Percentiles rank a stretch among this genome's conserved stretches.
Evolutionary conservation across 2,888 invertebrate genomes (phyloP).

Genomic region (Trachelus troglodyta): DNA sequence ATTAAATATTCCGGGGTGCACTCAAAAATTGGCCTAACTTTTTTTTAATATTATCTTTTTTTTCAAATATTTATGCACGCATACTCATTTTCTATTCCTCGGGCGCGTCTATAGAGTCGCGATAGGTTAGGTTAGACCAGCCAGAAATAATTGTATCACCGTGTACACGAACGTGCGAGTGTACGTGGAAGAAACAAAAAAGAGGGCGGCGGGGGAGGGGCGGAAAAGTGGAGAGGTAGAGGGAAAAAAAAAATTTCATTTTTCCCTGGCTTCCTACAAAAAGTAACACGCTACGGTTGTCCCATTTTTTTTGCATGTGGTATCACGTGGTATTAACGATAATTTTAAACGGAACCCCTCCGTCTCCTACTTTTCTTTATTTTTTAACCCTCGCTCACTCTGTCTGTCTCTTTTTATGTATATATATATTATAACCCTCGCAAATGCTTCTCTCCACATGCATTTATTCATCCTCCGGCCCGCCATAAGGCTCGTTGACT

Average conservation of each 20-base stretch:
- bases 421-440: neutral
- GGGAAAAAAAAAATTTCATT: neutral
- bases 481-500: neutral
- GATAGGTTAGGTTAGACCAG: neutral
- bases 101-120: neutral
- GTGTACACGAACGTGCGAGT: neutral
- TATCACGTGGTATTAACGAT: neutral
- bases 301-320: neutral
- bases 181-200: neutral
- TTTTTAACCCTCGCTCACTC: neutral
- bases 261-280: neutral
- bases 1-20: neutral
- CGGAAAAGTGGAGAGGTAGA: too few relatives aligned
- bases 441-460: neutral
- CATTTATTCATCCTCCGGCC: neutral
- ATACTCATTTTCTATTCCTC: neutral
- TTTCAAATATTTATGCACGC: neutral
- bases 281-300: neutral
- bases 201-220: too few relatives aligned
- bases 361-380: neutral
- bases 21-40: neutral
- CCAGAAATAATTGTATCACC: neutral
- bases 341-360: neutral
- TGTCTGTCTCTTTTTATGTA: neutral
- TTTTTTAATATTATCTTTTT: too few relatives aligned